Base-by-base conservation (phyloP, 2,797 vertebrate genomes). In the Manis pentadactyla region DNA sequence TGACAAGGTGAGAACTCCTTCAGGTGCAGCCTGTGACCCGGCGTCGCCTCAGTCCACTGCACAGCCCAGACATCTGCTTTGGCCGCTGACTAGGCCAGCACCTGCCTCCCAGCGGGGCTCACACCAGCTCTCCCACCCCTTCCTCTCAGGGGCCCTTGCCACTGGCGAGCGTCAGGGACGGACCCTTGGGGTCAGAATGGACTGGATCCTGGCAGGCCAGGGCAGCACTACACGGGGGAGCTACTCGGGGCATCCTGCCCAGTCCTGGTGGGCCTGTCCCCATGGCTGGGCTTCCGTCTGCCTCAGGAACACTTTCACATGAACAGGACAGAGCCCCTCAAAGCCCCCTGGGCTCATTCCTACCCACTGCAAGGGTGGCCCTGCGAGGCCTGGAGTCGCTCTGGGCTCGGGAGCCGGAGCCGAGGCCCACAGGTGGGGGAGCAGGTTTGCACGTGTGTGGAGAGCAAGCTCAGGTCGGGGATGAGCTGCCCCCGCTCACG, bases 101-200 rank as follows among this genome's bases (percentile, higher is more conserved):
- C 23, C 0, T 2, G 4, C 31, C 39, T 18, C 39, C 55, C 6
- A 3, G 6, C 31, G 0, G 1, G 2, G 42, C 71, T 51, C n/a
- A 1, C 7, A 4, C n/a, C 3, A 1, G 57, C 17, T 14, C 34
- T 4, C 10, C 8, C 23, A 18, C 42, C 11, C 51, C 19, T 53
- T 15, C 11, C 57, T 4, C 5, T n/a, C 73, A 46, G 9, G 6
- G 5, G 25, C 53, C 10, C 21, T 78, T 6, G 7, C 57, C 57
- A 8, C 7, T 12, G 42, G 42, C 7, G 39, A 37, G 79, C 12
- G 2, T 42, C 12, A 19, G 29, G 27, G 77, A 25, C 77, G 19
- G 55, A 39, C 55, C 34, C 5, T 53, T 13, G 11, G 34, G 34
- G 23, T 59, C 25, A 59, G 55, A 12, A 12, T 2, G 29, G 79